phyloP scores from a whole-genome alignment of 2,888 invertebrate species.

The Cheilosia urbana region DNA sequence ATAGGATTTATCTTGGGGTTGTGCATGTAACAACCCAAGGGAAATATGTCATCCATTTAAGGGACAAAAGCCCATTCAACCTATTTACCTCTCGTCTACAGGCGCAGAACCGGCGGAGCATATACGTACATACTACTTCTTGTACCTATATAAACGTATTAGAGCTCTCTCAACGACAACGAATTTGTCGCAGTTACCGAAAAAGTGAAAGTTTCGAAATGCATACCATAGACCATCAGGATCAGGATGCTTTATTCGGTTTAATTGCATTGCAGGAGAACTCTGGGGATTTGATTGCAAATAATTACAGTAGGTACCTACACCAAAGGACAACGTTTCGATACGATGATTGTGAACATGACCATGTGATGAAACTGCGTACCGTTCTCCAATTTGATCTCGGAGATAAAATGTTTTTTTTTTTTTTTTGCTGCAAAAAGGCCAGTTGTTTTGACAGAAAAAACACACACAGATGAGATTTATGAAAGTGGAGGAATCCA shows the following conservation, averaged over 20 bases:
- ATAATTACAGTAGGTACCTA: not conserved
- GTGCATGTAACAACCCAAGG: conserved; percentile 39
- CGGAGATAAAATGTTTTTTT: not conserved
- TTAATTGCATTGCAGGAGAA: conserved; percentile 49
- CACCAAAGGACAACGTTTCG: not conserved
- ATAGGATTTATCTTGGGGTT: conserved; percentile 30
- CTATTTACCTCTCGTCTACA: conserved; percentile 32
- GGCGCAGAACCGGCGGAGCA: conserved; percentile 7
- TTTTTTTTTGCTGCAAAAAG: not conserved
- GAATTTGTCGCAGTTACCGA: conserved; percentile 29
- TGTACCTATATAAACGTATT: conserved; percentile 8
- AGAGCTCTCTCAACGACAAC: conserved; percentile 17
- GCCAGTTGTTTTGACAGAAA: no score
- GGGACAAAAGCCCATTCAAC: conserved; percentile 60
- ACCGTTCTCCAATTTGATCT: not conserved
- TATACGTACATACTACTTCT: conserved; percentile 7
- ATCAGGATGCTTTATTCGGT: conserved; percentile 9
- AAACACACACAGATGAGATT: no score
- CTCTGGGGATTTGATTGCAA: conserved; percentile 6
- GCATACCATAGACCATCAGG: conserved; percentile 9
- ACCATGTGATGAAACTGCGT: not conserved
- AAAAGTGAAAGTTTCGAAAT: conserved; percentile 56
- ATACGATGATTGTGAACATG: not conserved
- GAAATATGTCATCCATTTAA: conserved; percentile 70
- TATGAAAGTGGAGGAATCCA: no score